A percentile compares a stretch with the other conserved stretches of the same genome.
Evolutionary conservation across 2,113 vertebrate genomes (phyloP).

Genomic region (Condylura cristata): DNA sequence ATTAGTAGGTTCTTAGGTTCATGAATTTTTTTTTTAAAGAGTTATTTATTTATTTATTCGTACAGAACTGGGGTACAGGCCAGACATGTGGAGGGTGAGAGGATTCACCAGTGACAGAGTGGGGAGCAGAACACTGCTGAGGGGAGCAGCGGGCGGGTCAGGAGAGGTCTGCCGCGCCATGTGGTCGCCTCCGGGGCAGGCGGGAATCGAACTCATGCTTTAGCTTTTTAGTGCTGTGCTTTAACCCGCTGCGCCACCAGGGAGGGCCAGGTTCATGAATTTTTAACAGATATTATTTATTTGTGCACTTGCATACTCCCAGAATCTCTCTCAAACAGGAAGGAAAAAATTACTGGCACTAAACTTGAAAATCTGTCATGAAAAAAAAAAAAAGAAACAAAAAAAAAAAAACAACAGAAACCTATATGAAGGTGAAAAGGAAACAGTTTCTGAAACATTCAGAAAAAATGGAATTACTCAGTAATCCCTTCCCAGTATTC

Average conservation of each 20-base stretch:
- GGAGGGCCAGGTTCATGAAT: background rate
- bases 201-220: no score
- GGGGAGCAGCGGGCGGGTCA: no score
- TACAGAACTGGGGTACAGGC: no score
- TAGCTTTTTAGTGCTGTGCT: no score
- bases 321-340: slow-evolving; percentile 24
- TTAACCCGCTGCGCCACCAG: no score
- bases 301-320: background rate
- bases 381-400: background rate
- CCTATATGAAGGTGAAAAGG: background rate
- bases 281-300: slow-evolving; percentile 41
- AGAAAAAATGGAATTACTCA: slow-evolving; percentile 27
- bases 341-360: slow-evolving; percentile 26
- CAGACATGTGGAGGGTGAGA: no score
- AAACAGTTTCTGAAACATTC: slow-evolving; percentile 4
- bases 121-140: no score
- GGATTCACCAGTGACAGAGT: no score
- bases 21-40: no score
- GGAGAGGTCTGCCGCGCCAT: no score
- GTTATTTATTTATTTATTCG: no score
- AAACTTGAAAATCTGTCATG: slow-evolving; percentile 15
- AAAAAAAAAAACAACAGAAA: slow-evolving; percentile 49
- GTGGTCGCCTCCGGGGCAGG: no score
- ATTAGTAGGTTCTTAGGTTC: background rate
- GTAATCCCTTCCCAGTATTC: background rate